A percentile compares a stretch with the other conserved stretches of the same genome.
Evolutionary conservation across 2,797 vertebrate species (phyloP).

Genomic region (Masticophis lateralis): DNA sequence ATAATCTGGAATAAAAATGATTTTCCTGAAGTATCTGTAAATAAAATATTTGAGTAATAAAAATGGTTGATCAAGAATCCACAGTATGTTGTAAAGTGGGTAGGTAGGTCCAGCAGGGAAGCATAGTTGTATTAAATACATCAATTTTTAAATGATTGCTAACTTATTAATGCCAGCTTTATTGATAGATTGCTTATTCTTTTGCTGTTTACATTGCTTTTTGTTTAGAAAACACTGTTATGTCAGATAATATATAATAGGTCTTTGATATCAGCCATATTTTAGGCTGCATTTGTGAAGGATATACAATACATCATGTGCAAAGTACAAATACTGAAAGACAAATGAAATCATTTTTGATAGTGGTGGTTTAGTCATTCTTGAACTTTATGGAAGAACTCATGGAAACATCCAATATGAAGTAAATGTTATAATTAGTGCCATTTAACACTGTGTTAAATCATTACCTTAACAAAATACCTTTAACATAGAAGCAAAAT

Average conservation of each 20-base stretch:
- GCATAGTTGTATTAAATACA: neutral
- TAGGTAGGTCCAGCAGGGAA: neutral
- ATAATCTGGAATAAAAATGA: neutral
- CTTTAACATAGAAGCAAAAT: neutral
- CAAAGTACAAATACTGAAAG: neutral
- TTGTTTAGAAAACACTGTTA: neutral
- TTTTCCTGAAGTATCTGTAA: neutral
- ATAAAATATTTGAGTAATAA: neutral
- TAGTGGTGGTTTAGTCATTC: neutral
- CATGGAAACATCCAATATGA: neutral
- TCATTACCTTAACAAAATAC: neutral
- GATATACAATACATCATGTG: neutral
- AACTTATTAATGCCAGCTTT: neutral
- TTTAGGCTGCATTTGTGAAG: neutral
- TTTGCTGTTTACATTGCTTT: neutral
- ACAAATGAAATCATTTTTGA: neutral
- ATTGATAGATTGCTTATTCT: neutral
- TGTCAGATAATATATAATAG: neutral
- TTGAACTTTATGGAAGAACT: neutral
- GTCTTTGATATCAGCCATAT: neutral
- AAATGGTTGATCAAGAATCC: neutral
- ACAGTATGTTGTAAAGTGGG: neutral
- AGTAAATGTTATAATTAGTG: neutral
- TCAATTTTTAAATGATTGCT: neutral
- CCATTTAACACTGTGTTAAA: neutral